phyloP scores from a whole-genome alignment of 2,797 vertebrate species.

The Cichlasoma orientale region DNA sequence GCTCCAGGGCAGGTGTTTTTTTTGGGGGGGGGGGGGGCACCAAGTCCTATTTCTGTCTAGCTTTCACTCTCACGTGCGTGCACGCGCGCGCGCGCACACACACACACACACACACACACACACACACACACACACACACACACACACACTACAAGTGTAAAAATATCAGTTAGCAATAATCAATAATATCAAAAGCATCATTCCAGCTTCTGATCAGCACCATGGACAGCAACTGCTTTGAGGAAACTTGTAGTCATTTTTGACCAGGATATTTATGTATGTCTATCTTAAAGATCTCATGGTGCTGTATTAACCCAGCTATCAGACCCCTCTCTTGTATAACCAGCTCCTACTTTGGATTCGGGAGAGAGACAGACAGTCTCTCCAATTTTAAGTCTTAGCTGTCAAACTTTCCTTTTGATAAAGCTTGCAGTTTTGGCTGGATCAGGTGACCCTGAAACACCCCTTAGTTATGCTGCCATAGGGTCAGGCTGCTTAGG shows the following conservation, averaged over 20 bases:
- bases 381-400: not conserved
- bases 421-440: not conserved
- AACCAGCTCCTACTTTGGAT: not conserved
- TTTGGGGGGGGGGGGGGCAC: too few species aligned
- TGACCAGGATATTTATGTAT: not conserved
- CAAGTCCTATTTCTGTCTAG: too few species aligned
- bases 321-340: not conserved
- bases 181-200: too few species aligned
- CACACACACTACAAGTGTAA: too few species aligned
- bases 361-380: not conserved
- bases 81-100: too few species aligned
- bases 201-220: not conserved
- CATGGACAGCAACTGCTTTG: not conserved
- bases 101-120: too few species aligned
- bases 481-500: not conserved
- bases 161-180: not conserved
- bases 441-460: not conserved
- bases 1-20: not conserved
- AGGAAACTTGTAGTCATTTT: not conserved
- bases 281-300: not conserved
- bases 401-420: not conserved
- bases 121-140: too few species aligned
- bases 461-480: not conserved
- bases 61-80: too few species aligned
- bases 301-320: not conserved